phyloP scores from a whole-genome alignment of 2,888 invertebrate genomes.

The Morpho helenor region DNA sequence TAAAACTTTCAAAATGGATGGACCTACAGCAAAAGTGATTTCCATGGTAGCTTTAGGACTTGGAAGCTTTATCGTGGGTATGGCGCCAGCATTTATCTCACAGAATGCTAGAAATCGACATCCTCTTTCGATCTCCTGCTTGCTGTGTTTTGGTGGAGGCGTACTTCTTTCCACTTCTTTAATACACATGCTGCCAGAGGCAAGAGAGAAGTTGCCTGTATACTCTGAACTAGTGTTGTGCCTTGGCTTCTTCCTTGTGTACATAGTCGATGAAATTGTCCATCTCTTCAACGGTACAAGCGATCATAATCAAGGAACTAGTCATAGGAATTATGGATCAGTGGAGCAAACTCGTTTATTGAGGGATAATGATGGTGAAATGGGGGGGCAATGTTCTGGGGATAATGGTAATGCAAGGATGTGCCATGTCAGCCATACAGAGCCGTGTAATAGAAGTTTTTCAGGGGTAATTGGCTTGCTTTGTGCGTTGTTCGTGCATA shows the following conservation, averaged over 20 bases:
- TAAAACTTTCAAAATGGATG: conserved; percentile 54
- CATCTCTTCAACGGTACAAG: conserved; percentile 80
- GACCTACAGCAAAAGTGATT: conserved; percentile 80
- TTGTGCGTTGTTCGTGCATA: conserved; percentile 87
- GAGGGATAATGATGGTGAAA: conserved; percentile 44
- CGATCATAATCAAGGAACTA: conserved; percentile 26
- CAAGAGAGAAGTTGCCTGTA: conserved; percentile 77
- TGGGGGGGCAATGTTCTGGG: conserved; percentile 50
- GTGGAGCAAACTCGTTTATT: conserved; percentile 49
- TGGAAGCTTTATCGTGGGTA: conserved; percentile 84
- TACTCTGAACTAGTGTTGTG: conserved; percentile 83
- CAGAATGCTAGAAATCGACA: conserved; percentile 76
- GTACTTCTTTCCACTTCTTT: conserved; percentile 87
- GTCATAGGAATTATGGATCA: conserved; percentile 37
- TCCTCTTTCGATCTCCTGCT: conserved; percentile 82
- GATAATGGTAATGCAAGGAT: conserved; percentile 61
- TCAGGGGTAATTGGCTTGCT: conserved; percentile 83
- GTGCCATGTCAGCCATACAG: conserved; percentile 83
- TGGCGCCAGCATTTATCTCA: conserved; percentile 83
- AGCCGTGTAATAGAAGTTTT: conserved; percentile 81
- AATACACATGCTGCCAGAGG: conserved; percentile 90
- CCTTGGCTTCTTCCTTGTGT: conserved; percentile 84
- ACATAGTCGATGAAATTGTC: conserved; percentile 85
- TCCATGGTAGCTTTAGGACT: conserved; percentile 83
- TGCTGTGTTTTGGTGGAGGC: conserved; percentile 90